Evolutionary conservation across 2,888 invertebrate genomes (phyloP).

Genomic region (Brassicogethes aeneus): DNA sequence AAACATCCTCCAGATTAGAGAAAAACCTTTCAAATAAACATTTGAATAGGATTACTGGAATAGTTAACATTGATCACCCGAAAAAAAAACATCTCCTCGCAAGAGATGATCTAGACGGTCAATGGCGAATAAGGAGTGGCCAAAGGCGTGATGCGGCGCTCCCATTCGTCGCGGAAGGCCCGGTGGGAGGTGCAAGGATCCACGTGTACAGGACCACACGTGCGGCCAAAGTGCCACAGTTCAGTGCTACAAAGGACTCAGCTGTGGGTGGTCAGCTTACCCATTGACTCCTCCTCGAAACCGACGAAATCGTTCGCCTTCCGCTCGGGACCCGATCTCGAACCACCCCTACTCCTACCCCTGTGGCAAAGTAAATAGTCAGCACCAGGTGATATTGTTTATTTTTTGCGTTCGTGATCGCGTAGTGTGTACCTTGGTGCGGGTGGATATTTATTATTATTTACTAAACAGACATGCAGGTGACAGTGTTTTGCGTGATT

Average conservation of each 20-base stretch:
- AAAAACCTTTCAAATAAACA: no score
- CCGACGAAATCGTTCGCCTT: conserved; percentile 24
- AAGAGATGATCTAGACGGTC: no score
- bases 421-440: conserved; percentile 26
- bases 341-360: conserved; percentile 37
- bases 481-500: conserved; percentile 28
- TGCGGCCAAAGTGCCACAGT: conserved; percentile 23
- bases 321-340: no score
- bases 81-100: no score
- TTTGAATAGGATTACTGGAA: no score
- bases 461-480: no score
- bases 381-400: conserved; percentile 39
- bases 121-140: conserved; percentile 31
- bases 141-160: conserved; percentile 24
- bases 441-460: conserved; percentile 24
- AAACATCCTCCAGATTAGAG: no score
- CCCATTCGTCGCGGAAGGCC: conserved; percentile 25
- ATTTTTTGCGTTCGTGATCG: conserved; percentile 37
- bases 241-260: conserved; percentile 35
- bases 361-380: conserved; percentile 36
- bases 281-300: conserved; percentile 32
- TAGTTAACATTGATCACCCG: no score
- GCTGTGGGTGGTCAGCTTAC: conserved; percentile 38
- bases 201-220: conserved; percentile 38
- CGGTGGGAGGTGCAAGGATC: conserved; percentile 24